phyloP scores from a whole-genome alignment of 2,113 vertebrate genomes.

The Taurulus bubalis region DNA sequence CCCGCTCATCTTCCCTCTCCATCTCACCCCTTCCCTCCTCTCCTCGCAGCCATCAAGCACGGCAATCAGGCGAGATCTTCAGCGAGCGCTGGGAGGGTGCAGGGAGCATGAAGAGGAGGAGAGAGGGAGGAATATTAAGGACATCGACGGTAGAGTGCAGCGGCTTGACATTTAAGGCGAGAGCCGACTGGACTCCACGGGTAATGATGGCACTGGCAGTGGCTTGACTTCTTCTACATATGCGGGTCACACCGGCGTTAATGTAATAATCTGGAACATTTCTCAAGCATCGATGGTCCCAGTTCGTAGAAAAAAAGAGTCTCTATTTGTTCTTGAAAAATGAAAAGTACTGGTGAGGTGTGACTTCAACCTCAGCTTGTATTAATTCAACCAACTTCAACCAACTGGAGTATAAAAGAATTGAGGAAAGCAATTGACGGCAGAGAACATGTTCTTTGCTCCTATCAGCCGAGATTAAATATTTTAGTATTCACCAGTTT shows the following conservation, averaged over 20 bases:
- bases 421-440: not conserved
- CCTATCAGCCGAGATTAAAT: conserved; percentile 1
- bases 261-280: conserved; percentile 2
- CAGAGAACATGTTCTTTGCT: conserved; percentile 9
- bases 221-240: conserved; percentile 32
- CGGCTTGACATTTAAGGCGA: conserved; percentile 69
- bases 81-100: conserved; percentile 30
- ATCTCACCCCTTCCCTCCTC: conserved; percentile 59
- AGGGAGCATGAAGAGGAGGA: conserved; percentile 42
- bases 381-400: conserved; percentile 21
- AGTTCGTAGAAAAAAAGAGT: not conserved
- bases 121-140: conserved; percentile 51
- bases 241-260: not conserved
- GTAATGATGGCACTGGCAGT: conserved; percentile 7
- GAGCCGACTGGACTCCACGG: conserved; percentile 29
- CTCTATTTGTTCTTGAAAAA: not conserved
- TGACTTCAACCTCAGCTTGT: not conserved
- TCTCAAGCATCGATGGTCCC: not conserved
- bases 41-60: conserved; percentile 60
- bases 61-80: conserved; percentile 69
- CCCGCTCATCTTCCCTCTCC: conserved; percentile 70
- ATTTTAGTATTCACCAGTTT: conserved; percentile 19
- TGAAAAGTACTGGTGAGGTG: not conserved
- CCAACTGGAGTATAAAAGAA: not conserved
- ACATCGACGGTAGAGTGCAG: conserved; percentile 51